Percentiles rank a stretch among this genome's conserved stretches.
Evolutionary conservation across 2,888 invertebrate genomes (phyloP).

Genomic region (Andricus curvator): DNA sequence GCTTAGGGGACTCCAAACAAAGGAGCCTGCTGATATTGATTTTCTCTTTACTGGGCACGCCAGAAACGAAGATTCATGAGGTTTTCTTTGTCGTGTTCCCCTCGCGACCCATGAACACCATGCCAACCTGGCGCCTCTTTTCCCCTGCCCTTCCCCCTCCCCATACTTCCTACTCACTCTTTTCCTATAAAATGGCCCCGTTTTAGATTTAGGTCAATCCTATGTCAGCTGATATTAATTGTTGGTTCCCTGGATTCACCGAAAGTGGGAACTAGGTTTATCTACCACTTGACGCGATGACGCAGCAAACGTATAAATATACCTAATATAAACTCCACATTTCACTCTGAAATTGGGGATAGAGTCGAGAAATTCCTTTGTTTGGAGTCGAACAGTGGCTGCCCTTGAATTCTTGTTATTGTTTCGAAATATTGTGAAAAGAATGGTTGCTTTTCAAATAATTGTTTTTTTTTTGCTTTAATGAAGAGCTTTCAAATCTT

Average conservation of each 20-base stretch:
- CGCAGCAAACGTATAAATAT: constrained; percentile 10
- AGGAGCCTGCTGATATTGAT: constrained; percentile 73
- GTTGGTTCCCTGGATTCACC: constrained; percentile 15
- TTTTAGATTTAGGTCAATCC: constrained; percentile 37
- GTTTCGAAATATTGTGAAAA: background rate
- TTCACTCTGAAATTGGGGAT: background rate
- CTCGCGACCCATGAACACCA: constrained; percentile 18
- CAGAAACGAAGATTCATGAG: constrained; percentile 65
- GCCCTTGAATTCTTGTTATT: constrained; percentile 6
- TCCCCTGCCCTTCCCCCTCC: background rate
- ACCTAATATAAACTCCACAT: constrained; percentile 1
- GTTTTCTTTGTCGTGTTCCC: constrained; percentile 50
- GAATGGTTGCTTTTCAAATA: background rate
- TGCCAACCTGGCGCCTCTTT: constrained; percentile 28
- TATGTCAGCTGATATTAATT: constrained; percentile 32
- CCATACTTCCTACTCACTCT: background rate
- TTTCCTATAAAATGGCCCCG: constrained; percentile 26
- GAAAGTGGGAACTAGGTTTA: constrained; percentile 14
- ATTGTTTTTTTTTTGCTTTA: background rate
- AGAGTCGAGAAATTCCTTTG: constrained; percentile 1
- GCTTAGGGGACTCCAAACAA: constrained; percentile 64
- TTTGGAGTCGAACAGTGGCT: background rate
- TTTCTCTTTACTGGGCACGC: constrained; percentile 67
- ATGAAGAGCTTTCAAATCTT: too few relatives aligned
- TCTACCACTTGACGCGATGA: constrained; percentile 24